phyloP scores from a whole-genome alignment of 2,113 vertebrate species.

The Melozone crissalis region DNA sequence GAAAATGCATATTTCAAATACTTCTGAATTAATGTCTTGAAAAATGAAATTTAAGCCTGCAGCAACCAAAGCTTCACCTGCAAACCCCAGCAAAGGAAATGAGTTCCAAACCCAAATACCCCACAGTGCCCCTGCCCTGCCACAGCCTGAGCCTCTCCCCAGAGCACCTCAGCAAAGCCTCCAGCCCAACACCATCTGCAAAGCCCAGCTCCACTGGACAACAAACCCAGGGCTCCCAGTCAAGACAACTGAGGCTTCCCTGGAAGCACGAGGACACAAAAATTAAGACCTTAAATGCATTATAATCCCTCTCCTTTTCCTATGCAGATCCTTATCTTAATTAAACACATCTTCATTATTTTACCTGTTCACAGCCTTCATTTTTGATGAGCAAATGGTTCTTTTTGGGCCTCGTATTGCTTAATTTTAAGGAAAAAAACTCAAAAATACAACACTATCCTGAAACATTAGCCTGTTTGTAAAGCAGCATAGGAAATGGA shows the following conservation, averaged over 20 bases:
- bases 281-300: not conserved
- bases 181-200: not conserved
- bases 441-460: not conserved
- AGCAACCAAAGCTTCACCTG: not conserved
- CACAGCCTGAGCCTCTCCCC: not conserved
- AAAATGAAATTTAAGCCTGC: not conserved
- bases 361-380: not conserved
- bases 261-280: not conserved
- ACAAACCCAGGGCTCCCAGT: not conserved
- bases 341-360: not conserved
- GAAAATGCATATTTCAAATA: accelerated
- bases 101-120: not conserved
- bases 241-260: not conserved
- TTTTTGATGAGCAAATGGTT: not conserved
- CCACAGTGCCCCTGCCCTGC: too few species aligned
- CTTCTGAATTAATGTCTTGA: not conserved
- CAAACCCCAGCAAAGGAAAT: not conserved
- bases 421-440: not conserved
- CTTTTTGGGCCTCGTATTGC: not conserved
- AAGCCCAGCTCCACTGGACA: not conserved
- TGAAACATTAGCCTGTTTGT: not conserved
- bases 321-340: not conserved
- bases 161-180: not conserved
- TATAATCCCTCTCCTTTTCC: not conserved
- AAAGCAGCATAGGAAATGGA: not conserved